Evolutionary conservation across 2,797 vertebrate species (phyloP).

Genomic region (Enteromius argenteus): DNA sequence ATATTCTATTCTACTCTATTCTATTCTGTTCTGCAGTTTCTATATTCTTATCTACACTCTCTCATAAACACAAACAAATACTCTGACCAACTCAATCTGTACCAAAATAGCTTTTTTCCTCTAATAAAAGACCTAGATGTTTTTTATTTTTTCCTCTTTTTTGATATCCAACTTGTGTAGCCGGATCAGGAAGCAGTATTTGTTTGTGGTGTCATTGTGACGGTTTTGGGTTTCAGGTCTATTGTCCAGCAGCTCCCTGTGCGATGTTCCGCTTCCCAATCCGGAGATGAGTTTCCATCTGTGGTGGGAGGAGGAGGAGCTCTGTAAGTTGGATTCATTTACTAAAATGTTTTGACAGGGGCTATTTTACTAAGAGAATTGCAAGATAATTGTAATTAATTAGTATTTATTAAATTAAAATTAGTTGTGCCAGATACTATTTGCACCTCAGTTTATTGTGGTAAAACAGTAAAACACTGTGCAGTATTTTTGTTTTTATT

Average conservation of each 20-base stretch:
- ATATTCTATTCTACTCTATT: not conserved
- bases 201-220: conserved; percentile 70
- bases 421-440: not conserved
- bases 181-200: conserved; percentile 59
- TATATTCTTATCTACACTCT: not conserved
- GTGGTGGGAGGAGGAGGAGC: conserved; percentile 90
- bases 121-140: not conserved
- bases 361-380: not conserved
- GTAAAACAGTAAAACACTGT: not conserved
- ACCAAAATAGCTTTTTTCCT: not conserved
- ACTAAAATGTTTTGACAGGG: not conserved
- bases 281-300: conserved; percentile 92
- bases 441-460: not conserved
- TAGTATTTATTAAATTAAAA: not conserved
- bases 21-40: not conserved
- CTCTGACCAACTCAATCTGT: not conserved
- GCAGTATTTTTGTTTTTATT: too few relatives aligned
- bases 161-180: conserved; percentile 50
- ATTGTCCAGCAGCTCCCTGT: conserved; percentile 68
- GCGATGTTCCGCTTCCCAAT: conserved; percentile 84
- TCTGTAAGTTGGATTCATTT: conserved; percentile 82
- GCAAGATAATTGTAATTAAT: not conserved
- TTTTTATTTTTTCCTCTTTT: conserved; percentile 3
- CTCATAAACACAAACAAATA: not conserved
- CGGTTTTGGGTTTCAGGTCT: conserved; percentile 69